Conservation (phyloP, 2,113 vertebrate genomes). For the Coturnix japonica region DNA sequence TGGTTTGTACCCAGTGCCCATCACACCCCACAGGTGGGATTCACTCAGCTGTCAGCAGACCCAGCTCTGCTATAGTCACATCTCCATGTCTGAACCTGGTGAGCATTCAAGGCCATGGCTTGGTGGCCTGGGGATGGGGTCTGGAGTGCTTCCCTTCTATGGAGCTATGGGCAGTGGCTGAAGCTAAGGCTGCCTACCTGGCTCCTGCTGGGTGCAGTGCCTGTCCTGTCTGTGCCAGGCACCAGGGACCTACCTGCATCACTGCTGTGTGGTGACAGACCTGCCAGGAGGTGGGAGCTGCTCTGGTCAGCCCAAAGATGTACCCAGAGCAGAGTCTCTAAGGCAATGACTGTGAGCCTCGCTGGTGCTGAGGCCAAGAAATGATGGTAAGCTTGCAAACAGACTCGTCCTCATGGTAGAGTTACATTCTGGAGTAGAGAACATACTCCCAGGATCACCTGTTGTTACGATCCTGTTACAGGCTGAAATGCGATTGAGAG, state of each 20-base stretch:
- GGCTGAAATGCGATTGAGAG: background rate
- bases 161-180: background rate
- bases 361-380: background rate
- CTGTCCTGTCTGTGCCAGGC: background rate
- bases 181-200: background rate
- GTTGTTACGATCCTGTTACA: background rate
- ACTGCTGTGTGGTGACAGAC: background rate
- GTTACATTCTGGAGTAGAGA: background rate
- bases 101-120: background rate
- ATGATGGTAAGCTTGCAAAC: accelerated
- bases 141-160: background rate
- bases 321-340: background rate
- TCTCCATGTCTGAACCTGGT: background rate
- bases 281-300: background rate
- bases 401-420: background rate
- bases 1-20: background rate
- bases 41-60: background rate
- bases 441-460: background rate
- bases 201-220: background rate
- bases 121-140: background rate
- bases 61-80: background rate
- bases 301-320: background rate
- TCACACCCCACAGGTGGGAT: background rate
- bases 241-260: background rate
- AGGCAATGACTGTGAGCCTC: background rate